Evolutionary conservation across 92 coral and sea anemone genomes (phyloP).

Genomic region (Porites rus): DNA sequence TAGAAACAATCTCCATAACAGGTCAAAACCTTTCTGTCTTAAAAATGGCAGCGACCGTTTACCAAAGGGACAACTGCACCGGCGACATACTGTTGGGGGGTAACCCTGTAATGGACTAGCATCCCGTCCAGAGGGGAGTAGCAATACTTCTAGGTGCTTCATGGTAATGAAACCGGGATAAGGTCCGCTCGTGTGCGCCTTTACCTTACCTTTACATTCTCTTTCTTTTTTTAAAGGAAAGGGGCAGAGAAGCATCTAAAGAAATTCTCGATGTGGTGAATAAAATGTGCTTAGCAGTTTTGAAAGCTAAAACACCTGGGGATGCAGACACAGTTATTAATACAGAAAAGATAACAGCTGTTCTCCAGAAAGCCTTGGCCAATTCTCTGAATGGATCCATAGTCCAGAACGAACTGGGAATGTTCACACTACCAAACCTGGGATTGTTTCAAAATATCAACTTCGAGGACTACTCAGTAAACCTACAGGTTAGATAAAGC

Average conservation of each 20-base stretch:
- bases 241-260: slow-evolving; percentile 18
- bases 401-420: slow-evolving; percentile 10
- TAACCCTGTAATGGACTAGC: too few species aligned
- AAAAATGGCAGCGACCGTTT: too few species aligned
- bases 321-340: slow-evolving; percentile 32
- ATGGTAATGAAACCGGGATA: too few species aligned
- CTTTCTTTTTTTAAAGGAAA: slow-evolving; percentile 14
- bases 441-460: slow-evolving; percentile 13
- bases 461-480: neutral
- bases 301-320: slow-evolving; percentile 25
- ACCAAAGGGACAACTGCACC: too few species aligned
- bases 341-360: slow-evolving; percentile 1
- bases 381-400: neutral
- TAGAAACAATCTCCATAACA: too few species aligned
- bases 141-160: too few species aligned
- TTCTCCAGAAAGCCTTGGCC: slow-evolving; percentile 11
- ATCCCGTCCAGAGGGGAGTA: too few species aligned
- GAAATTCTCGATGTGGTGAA: slow-evolving; percentile 7
- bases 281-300: slow-evolving; percentile 17
- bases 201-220: neutral
- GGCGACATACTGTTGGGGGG: too few species aligned
- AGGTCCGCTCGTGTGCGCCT: too few species aligned
- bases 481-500: slow-evolving; percentile 13
- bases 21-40: too few species aligned
- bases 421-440: slow-evolving; percentile 20